A percentile compares a stretch with the other conserved stretches of the same genome.
Evolutionary conservation across 2,113 vertebrate genomes (phyloP).

Genomic region (Raja brachyura): DNA sequence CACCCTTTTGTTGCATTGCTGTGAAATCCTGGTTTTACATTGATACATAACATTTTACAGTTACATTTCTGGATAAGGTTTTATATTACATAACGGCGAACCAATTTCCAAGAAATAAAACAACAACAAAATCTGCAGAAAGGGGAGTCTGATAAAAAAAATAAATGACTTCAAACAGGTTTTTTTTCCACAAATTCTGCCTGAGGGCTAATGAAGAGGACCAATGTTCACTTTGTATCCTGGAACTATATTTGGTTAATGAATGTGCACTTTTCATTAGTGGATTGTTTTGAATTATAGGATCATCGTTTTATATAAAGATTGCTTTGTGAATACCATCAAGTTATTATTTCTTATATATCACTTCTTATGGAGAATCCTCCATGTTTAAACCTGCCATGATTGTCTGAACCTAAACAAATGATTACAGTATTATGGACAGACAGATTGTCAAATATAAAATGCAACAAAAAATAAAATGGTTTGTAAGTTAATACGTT

Average conservation of each 20-base stretch:
- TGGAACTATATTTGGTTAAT: neutral
- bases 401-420: neutral
- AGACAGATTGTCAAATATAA: neutral
- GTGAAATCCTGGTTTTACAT: too few relatives aligned
- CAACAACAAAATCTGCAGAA: too few relatives aligned
- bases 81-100: too few relatives aligned
- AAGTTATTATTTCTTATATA: neutral
- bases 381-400: neutral
- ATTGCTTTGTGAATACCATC: neutral
- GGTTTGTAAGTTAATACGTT: neutral
- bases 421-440: neutral
- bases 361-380: neutral
- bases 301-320: neutral
- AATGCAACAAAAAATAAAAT: neutral
- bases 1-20: too few relatives aligned
- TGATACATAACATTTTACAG: too few relatives aligned
- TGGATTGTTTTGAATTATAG: neutral
- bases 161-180: too few relatives aligned
- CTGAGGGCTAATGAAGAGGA: neutral
- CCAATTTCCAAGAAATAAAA: too few relatives aligned
- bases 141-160: too few relatives aligned
- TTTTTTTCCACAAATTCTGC: too few relatives aligned
- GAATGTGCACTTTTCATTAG: neutral
- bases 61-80: too few relatives aligned
- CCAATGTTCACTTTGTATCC: neutral